phyloP scores from a whole-genome alignment of 1,140 invertebrate species.

The Zaprionus camerounensis region DNA sequence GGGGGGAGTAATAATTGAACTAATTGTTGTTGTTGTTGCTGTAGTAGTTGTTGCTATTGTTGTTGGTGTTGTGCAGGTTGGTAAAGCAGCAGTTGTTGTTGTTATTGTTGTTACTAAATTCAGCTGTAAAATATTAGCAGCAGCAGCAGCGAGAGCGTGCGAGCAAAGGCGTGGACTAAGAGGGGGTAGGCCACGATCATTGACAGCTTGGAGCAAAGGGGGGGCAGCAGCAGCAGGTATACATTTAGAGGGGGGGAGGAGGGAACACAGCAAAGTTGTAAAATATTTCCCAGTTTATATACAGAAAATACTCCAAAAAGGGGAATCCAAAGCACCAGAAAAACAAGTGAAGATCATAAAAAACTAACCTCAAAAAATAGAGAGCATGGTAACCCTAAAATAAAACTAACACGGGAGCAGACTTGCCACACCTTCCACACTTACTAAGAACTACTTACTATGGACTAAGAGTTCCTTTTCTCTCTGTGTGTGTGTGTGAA shows the following conservation, averaged over 20 bases:
- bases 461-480: neutral
- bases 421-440: conserved; percentile 5
- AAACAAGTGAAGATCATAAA: neutral
- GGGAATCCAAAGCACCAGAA: conserved; percentile 17
- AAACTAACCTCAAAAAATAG: neutral
- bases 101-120: conserved; percentile 27
- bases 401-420: neutral
- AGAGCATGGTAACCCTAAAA: neutral
- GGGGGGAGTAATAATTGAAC: conserved; percentile 21
- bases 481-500: neutral
- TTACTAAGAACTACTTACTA: conserved; percentile 13
- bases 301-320: conserved; percentile 3
- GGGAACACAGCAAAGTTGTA: neutral
- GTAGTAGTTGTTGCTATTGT: conserved; percentile 27
- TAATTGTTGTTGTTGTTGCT: conserved; percentile 31
- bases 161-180: conserved; percentile 38
- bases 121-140: conserved; percentile 30
- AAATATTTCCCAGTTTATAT: conserved; percentile 7
- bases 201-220: neutral
- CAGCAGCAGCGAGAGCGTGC: conserved; percentile 38
- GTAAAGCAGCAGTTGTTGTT: conserved; percentile 53
- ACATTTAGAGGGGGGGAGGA: neutral
- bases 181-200: neutral
- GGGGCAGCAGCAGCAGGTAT: conserved; percentile 15
- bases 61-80: conserved; percentile 58